phyloP scores from a whole-genome alignment of 2,888 invertebrate species.

The Myopa testacea region DNA sequence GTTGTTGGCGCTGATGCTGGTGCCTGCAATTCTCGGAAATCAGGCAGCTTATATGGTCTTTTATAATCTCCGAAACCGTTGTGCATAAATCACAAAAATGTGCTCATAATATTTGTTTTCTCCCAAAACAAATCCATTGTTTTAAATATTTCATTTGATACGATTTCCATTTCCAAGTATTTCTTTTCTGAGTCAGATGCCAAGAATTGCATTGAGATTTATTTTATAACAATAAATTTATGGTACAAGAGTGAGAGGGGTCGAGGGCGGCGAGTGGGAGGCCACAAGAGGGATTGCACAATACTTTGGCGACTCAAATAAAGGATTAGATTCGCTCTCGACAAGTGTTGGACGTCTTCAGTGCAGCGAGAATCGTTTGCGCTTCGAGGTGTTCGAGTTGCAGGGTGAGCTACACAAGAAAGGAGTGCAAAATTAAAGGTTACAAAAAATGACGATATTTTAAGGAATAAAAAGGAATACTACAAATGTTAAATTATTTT shows the following conservation, averaged over 20 bases:
- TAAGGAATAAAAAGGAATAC: no score
- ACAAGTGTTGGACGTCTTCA: background rate
- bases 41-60: background rate
- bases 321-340: background rate
- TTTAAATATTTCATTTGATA: slow-evolving; percentile 16
- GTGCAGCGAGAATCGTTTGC: background rate
- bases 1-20: background rate
- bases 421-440: no score
- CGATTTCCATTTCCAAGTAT: slow-evolving; percentile 23
- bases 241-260: background rate
- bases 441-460: no score
- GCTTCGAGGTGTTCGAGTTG: background rate
- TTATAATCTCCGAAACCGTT: slow-evolving; percentile 19
- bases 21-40: slow-evolving; percentile 23
- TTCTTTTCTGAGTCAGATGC: background rate
- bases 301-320: background rate
- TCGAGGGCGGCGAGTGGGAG: background rate
- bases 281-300: background rate
- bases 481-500: no score
- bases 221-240: no score
- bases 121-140: slow-evolving; percentile 8
- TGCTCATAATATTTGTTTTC: background rate
- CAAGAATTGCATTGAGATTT: background rate
- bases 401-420: no score
- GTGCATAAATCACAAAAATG: slow-evolving; percentile 30